A percentile compares a stretch with the other conserved stretches of the same genome.
Evolutionary conservation across 2,113 vertebrate species (phyloP).

Genomic region (Gopherus flavomarginatus): DNA sequence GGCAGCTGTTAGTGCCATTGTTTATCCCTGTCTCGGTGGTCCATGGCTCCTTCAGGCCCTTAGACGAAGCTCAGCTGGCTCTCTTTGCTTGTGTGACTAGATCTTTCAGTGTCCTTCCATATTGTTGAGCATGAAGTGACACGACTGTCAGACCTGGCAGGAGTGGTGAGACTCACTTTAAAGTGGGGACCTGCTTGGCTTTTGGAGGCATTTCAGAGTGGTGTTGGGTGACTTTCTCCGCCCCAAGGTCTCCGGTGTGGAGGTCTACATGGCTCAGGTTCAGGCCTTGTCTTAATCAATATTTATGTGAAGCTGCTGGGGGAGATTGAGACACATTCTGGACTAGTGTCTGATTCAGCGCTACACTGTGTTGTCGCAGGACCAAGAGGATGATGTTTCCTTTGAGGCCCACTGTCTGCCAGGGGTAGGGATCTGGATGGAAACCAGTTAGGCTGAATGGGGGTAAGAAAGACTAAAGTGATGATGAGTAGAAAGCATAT

Average conservation of each 20-base stretch:
- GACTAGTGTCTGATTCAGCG: background rate
- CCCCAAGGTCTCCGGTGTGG: too few relatives aligned
- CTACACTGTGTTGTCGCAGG: background rate
- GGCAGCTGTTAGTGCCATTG: background rate
- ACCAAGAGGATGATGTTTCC: too few relatives aligned
- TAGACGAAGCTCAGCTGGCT: background rate
- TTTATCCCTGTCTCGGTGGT: background rate
- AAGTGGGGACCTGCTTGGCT: background rate
- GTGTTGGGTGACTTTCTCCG: too few relatives aligned
- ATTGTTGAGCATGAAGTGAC: too few relatives aligned
- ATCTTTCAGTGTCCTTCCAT: background rate
- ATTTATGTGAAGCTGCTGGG: too few relatives aligned
- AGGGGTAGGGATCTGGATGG: background rate
- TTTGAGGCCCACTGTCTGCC: too few relatives aligned
- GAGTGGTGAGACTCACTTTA: background rate
- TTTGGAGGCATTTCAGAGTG: background rate
- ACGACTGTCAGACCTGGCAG: background rate
- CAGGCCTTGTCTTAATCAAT: too few relatives aligned
- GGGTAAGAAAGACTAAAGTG: background rate
- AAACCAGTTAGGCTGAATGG: background rate
- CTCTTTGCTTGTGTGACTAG: background rate
- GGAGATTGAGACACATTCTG: too few relatives aligned
- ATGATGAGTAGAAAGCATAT: too few relatives aligned
- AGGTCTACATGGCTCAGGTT: too few relatives aligned
- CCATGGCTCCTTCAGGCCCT: too few relatives aligned